phyloP scores from a whole-genome alignment of 2,888 invertebrate species.

The Meloe dianella region DNA sequence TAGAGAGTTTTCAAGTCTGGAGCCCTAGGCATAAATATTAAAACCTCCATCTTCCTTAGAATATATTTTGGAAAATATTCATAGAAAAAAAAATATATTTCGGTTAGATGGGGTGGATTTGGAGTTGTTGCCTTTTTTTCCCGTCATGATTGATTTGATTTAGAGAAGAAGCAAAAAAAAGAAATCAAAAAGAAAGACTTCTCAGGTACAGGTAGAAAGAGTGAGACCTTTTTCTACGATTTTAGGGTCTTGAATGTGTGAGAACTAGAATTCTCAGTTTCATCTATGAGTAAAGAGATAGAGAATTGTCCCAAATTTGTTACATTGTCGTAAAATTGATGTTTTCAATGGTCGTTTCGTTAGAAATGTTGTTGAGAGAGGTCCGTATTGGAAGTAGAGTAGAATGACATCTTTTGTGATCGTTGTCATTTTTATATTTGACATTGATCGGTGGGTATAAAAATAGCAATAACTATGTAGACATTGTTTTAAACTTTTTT shows the following conservation, averaged over 20 bases:
- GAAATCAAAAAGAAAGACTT: neutral
- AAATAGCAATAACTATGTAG: neutral
- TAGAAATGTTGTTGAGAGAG: neutral
- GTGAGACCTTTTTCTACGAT: neutral
- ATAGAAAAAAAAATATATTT: constrained; percentile 1
- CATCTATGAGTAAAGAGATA: neutral
- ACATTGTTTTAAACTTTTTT: neutral
- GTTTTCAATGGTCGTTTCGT: neutral
- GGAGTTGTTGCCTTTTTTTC: neutral
- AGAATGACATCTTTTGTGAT: neutral
- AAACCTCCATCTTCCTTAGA: neutral
- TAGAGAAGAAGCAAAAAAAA: neutral
- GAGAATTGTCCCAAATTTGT: neutral
- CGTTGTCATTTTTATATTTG: neutral
- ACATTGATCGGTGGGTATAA: neutral
- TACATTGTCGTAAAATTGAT: constrained; percentile 8
- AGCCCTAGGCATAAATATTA: constrained; percentile 2
- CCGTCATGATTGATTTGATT: neutral
- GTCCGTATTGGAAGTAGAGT: neutral
- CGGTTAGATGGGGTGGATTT: constrained; percentile 5
- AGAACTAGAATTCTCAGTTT: constrained; percentile 1
- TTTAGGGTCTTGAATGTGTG: neutral
- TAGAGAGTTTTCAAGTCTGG: neutral
- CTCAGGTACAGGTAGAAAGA: neutral
- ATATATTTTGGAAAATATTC: constrained; percentile 8